Conservation (phyloP, 1,140 invertebrate genomes). For the Zaprionus nigranus region DNA sequence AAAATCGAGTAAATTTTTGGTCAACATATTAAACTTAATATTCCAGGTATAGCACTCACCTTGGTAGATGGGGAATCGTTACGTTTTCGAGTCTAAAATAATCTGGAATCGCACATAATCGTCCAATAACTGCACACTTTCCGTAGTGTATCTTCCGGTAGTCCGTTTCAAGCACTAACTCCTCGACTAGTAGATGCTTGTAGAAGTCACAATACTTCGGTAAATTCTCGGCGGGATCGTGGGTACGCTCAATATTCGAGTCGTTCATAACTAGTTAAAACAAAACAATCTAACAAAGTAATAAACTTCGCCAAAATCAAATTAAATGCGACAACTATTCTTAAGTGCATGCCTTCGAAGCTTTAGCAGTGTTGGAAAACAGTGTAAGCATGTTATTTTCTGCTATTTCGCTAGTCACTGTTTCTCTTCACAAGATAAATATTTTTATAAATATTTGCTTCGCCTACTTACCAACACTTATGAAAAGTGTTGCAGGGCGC, state of each 20-base stretch:
- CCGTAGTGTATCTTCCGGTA: slow-evolving; percentile 65
- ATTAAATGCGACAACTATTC: background rate
- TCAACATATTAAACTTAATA: background rate
- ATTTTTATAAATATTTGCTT: background rate
- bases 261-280: slow-evolving; percentile 38
- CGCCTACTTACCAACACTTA: background rate
- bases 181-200: slow-evolving; percentile 66
- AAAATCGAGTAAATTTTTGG: background rate
- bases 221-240: slow-evolving; percentile 1
- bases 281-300: background rate
- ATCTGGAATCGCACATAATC: slow-evolving; percentile 32
- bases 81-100: slow-evolving; percentile 61
- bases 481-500: background rate
- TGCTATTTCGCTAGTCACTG: background rate
- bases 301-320: background rate
- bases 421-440: background rate
- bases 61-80: slow-evolving; percentile 47
- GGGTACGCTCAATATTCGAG: background rate
- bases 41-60: slow-evolving; percentile 19
- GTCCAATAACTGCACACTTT: slow-evolving; percentile 66
- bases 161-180: slow-evolving; percentile 56
- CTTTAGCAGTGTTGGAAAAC: slow-evolving; percentile 15
- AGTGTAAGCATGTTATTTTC: background rate
- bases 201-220: slow-evolving; percentile 61
- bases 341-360: slow-evolving; percentile 1